Evolutionary conservation across 2,888 invertebrate species (phyloP).

Genomic region (Drosophila melanosoma): DNA sequence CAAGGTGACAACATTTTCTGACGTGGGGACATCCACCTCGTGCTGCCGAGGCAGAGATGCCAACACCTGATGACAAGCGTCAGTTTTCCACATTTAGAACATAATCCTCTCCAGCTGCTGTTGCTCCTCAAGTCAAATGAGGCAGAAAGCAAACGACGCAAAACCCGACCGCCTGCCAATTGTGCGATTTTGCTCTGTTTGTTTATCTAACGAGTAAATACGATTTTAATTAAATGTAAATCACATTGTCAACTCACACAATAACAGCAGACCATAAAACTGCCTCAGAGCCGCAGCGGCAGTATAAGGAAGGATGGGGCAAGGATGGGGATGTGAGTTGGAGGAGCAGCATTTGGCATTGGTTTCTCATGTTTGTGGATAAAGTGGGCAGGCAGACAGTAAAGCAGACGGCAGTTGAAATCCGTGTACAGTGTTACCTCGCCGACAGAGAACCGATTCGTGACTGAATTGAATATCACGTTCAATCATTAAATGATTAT

Average conservation of each 20-base stretch:
- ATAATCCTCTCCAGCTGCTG: slow-evolving; percentile 32
- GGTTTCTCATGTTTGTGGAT: slow-evolving; percentile 45
- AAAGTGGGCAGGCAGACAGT: slow-evolving; percentile 19
- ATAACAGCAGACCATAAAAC: slow-evolving; percentile 40
- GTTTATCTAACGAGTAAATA: slow-evolving; percentile 79
- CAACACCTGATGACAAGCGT: slow-evolving; percentile 39
- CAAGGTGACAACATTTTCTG: slow-evolving; percentile 36
- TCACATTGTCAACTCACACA: slow-evolving; percentile 75
- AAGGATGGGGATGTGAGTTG: not conserved
- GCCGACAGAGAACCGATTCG: not conserved
- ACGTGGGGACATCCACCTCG: slow-evolving; percentile 11
- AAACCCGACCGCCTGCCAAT: slow-evolving; percentile 27
- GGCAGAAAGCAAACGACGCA: slow-evolving; percentile 19
- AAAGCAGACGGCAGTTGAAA: slow-evolving; percentile 12
- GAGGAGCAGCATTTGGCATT: slow-evolving; percentile 49
- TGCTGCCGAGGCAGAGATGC: slow-evolving; percentile 2
- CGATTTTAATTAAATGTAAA: slow-evolving; percentile 81
- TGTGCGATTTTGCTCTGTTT: slow-evolving; percentile 57
- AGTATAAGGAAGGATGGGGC: not conserved
- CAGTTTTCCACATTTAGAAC: slow-evolving; percentile 34
- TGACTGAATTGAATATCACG: not conserved
- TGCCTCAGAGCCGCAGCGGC: slow-evolving; percentile 12
- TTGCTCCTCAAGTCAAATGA: slow-evolving; percentile 30
- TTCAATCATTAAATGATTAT: not conserved
- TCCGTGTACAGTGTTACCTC: slow-evolving; percentile 11